phyloP scores from a whole-genome alignment of 2,797 vertebrate genomes.

The Sebastes kiyomatsui region DNA sequence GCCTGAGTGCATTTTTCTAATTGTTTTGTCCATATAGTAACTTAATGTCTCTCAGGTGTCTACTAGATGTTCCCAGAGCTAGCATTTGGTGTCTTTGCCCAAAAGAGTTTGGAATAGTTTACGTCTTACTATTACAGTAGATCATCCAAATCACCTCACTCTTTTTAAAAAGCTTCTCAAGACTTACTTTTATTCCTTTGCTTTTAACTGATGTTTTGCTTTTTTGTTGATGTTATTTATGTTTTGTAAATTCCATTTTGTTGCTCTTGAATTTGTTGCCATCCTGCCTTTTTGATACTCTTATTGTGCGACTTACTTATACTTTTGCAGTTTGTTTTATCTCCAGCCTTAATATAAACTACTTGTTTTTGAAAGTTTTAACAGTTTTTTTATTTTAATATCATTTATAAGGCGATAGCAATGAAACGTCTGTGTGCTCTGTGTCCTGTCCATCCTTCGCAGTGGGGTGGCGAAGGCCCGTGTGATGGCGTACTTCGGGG shows the following conservation, averaged over 20 bases:
- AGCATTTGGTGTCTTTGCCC: neutral
- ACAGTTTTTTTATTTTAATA: neutral
- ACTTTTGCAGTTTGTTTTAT: neutral
- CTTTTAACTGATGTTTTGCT: neutral
- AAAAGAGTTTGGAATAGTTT: neutral
- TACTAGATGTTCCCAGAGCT: neutral
- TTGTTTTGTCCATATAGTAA: neutral
- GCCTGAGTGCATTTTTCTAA: neutral
- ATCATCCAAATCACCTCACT: neutral
- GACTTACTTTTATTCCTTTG: neutral
- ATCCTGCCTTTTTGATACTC: neutral
- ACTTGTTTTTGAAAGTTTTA: neutral
- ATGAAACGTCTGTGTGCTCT: neutral
- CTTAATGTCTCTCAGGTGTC: neutral
- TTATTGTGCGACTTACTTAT: neutral
- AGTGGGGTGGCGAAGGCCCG: slow-evolving; percentile 92
- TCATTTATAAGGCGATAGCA: neutral
- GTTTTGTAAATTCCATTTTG: neutral
- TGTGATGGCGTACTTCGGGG: slow-evolving; percentile 97
- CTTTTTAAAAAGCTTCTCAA: neutral
- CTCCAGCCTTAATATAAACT: neutral
- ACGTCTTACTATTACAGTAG: neutral
- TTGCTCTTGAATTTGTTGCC: neutral
- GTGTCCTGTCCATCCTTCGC: slow-evolving; percentile 14
- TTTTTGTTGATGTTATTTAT: neutral